Conservation (phyloP, 2,113 vertebrate genomes). For the Siphamia tubifer region DNA sequence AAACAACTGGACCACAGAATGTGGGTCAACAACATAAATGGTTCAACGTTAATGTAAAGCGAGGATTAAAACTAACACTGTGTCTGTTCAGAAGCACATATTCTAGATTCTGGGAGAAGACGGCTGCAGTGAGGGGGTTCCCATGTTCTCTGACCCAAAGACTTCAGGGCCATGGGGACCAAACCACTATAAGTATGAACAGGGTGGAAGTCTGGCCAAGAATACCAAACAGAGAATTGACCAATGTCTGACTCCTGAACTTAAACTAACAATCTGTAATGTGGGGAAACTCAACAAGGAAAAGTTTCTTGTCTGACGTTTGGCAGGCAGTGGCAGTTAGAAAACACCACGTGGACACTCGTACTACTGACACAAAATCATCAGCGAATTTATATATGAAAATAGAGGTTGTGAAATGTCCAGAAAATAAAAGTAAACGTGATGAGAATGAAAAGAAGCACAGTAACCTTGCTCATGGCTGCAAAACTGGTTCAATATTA, state of each 20-base stretch:
- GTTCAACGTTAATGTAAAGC: conserved; percentile 14
- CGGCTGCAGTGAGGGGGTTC: conserved; percentile 5
- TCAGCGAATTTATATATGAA: too few relatives aligned
- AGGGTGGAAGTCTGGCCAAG: conserved; percentile 33
- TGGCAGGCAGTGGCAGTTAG: neutral
- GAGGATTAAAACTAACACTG: conserved; percentile 20
- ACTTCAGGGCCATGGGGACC: conserved; percentile 16
- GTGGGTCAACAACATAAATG: conserved; percentile 24
- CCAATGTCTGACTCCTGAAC: conserved; percentile 42
- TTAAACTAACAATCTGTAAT: conserved; percentile 4
- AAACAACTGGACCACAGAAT: conserved; percentile 21
- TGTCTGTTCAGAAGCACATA: neutral
- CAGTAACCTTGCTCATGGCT: neutral
- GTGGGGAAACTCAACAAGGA: neutral
- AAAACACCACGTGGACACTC: too few relatives aligned
- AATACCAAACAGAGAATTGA: conserved; percentile 52
- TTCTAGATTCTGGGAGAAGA: conserved; percentile 39
- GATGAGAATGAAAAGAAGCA: neutral
- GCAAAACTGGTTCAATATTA: neutral
- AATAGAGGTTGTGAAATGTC: too few relatives aligned
- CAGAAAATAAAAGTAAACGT: neutral
- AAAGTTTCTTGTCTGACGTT: neutral
- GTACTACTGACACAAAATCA: too few relatives aligned
- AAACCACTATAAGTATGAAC: conserved; percentile 18
- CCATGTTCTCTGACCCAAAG: conserved; percentile 29